These are phyloP conservation scores for Phataginus tetradactyla DNA, from an alignment of 2,797 vertebrate species.

Conservation along the genomic window DNA sequence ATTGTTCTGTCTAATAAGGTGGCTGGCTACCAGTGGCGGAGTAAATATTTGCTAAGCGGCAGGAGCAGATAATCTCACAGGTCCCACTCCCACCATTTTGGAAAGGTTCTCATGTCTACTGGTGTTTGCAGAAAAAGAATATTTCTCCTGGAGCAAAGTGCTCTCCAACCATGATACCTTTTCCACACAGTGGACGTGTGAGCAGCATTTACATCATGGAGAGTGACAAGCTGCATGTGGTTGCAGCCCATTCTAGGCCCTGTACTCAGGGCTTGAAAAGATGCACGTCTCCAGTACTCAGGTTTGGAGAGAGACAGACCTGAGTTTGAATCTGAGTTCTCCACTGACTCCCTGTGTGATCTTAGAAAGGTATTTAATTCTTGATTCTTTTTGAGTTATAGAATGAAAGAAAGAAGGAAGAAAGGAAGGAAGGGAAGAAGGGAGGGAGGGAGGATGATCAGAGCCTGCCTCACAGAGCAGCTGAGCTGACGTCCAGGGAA, in stretches of 20 bases:
- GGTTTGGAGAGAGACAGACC: neutral
- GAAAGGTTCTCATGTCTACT: neutral
- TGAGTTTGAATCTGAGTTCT: neutral
- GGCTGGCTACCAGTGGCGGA: too few species aligned
- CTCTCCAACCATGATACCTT: fast-evolving
- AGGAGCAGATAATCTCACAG: neutral
- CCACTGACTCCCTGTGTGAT: neutral
- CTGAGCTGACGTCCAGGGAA: too few species aligned
- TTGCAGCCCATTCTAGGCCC: neutral
- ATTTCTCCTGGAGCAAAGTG: neutral
- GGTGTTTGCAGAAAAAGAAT: neutral
- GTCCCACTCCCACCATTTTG: neutral
- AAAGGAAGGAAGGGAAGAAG: too few species aligned
- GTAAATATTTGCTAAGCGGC: too few species aligned
- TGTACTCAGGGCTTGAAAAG: neutral
- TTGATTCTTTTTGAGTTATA: neutral
- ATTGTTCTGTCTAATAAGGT: neutral
- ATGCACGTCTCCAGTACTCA: neutral
- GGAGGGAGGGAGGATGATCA: too few species aligned
- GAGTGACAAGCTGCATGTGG: fast-evolving
- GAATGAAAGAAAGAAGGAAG: neutral
- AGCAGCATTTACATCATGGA: fast-evolving
- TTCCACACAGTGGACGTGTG: fast-evolving
- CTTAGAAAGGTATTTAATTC: neutral
- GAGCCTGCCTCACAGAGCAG: neutral